Conservation (phyloP, 2,797 vertebrate genomes). For the Galago senegalensis region DNA sequence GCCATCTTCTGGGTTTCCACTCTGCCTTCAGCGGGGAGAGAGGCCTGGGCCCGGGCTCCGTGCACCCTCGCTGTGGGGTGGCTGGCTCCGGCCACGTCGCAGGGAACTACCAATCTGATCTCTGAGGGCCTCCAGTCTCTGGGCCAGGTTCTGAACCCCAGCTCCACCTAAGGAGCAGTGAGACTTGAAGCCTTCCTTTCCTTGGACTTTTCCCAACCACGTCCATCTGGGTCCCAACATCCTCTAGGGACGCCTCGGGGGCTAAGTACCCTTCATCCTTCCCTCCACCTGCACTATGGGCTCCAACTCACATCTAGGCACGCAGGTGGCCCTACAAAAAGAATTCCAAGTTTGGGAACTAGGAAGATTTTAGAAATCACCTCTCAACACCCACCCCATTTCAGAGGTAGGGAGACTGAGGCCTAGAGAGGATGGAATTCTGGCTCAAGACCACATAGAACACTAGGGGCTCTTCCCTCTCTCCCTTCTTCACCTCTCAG, state of each 20-base stretch:
- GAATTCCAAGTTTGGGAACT: not conserved
- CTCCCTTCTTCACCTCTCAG: constrained; percentile 69
- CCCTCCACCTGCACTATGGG: not conserved
- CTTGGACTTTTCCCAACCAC: not conserved
- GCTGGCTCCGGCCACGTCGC: constrained; percentile 32
- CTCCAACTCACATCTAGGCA: not conserved
- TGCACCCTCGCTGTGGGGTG: not conserved
- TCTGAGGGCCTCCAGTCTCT: constrained; percentile 76
- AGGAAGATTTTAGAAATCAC: not conserved
- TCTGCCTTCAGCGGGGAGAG: not conserved
- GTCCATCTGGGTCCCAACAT: not conserved
- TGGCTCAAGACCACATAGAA: not conserved
- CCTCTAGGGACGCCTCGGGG: not conserved
- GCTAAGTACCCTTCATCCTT: no score
- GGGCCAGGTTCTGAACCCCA: constrained; percentile 63
- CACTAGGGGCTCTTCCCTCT: not conserved
- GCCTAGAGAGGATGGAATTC: not conserved
- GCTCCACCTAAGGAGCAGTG: constrained; percentile 39
- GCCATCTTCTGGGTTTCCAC: not conserved
- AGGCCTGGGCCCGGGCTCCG: not conserved
- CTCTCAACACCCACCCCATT: not conserved
- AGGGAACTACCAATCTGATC: constrained; percentile 75
- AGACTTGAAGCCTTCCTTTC: not conserved
- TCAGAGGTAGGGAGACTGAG: not conserved
- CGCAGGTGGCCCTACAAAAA: not conserved